Conservation (phyloP, 2,113 vertebrate species). For the Indicator maculatus region DNA sequence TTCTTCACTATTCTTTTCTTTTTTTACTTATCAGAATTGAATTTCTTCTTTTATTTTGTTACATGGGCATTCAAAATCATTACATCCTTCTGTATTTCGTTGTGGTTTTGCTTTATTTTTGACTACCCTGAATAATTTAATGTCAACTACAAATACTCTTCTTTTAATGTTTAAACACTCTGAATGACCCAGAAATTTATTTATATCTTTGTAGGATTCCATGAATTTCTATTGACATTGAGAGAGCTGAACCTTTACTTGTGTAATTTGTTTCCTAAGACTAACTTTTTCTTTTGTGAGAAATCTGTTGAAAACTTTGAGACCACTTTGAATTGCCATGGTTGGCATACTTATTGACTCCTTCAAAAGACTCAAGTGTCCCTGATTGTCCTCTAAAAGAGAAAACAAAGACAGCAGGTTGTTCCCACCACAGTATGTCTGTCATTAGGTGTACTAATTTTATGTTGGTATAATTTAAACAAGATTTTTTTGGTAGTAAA, state of each 20-base stretch:
- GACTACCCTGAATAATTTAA: neutral
- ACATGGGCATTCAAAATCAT: no score
- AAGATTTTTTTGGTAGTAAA: neutral
- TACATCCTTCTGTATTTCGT: no score
- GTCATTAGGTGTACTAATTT: neutral
- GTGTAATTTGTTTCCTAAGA: neutral
- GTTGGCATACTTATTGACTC: neutral
- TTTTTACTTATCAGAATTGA: no score
- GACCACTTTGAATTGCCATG: neutral
- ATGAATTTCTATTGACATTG: neutral
- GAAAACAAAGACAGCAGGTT: neutral
- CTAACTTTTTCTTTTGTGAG: neutral
- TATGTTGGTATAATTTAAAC: neutral
- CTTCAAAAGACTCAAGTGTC: neutral
- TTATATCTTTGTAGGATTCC: neutral
- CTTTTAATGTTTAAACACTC: neutral
- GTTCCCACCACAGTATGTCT: neutral
- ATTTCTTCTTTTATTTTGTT: no score
- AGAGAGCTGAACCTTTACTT: neutral
- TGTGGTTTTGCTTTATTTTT: neutral
- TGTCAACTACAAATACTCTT: neutral
- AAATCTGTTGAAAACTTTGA: neutral
- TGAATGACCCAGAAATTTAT: neutral
- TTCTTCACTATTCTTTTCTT: no score
- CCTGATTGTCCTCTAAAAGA: neutral